Conservation (phyloP, 2,797 vertebrate genomes). For the Adrianichthys oophorus region DNA sequence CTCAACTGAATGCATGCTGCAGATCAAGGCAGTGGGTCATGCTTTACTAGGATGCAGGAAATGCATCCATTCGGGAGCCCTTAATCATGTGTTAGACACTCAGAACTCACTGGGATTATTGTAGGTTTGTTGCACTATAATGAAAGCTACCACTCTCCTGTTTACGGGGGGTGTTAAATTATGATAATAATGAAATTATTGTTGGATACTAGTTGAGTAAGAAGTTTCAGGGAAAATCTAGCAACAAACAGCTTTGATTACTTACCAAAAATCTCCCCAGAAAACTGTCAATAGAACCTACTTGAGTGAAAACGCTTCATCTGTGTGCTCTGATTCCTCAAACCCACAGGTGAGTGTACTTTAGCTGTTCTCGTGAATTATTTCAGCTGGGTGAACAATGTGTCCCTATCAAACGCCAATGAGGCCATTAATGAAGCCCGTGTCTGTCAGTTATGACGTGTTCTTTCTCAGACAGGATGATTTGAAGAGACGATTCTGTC, state of each 20-base stretch:
- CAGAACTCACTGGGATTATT: not conserved
- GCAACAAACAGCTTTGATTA: constrained; percentile 34
- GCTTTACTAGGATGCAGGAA: constrained; percentile 23
- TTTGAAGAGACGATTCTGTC: constrained; percentile 3
- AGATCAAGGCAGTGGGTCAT: constrained; percentile 28
- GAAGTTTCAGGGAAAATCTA: constrained; percentile 22
- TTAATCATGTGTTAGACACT: constrained; percentile 11
- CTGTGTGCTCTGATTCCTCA: constrained; percentile 27
- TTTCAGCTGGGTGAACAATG: constrained; percentile 38
- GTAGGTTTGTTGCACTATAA: too few relatives aligned
- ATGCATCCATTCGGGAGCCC: constrained; percentile 8
- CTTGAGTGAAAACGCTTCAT: constrained; percentile 35
- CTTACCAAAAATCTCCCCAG: constrained; percentile 8
- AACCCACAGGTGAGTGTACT: constrained; percentile 12
- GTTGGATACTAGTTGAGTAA: not conserved
- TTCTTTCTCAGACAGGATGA: too few relatives aligned
- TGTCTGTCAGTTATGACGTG: not conserved
- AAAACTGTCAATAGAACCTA: constrained; percentile 36
- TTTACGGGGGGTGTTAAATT: not conserved
- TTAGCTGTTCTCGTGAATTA: constrained; percentile 44
- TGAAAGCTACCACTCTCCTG: too few relatives aligned
- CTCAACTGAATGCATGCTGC: constrained; percentile 12
- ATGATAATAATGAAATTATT: too few relatives aligned
- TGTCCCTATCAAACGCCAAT: constrained; percentile 31
- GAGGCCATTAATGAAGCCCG: constrained; percentile 12